Percentiles rank a stretch among this genome's conserved stretches.
These are phyloP conservation scores for Empis livida DNA, from an alignment of 2,888 invertebrate species.

Conservation along the genomic window DNA sequence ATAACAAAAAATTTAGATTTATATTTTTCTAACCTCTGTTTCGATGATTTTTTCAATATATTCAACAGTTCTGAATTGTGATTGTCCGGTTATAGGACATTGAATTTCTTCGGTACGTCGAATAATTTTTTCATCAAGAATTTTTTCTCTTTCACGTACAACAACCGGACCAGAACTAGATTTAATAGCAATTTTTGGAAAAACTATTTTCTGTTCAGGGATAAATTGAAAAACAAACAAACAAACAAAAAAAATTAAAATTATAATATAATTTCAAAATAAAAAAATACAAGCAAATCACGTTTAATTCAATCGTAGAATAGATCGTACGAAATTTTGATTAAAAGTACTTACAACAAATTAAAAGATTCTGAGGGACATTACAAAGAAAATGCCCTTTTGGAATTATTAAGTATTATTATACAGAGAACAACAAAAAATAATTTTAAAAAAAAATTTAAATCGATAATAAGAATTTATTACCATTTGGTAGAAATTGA, in stretches of 20 bases:
- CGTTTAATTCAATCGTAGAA: no score
- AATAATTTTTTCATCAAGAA: conserved; percentile 78
- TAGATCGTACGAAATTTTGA: no score
- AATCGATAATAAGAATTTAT: no score
- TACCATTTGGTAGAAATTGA: no score
- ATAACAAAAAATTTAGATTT: no score
- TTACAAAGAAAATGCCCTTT: no score
- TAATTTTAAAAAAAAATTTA: no score
- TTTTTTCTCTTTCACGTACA: conserved; percentile 79
- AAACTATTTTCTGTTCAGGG: conserved; percentile 37
- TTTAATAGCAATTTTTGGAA: conserved; percentile 78
- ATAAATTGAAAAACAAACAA: conserved; percentile 9
- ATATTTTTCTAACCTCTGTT: conserved; percentile 63
- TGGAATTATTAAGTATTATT: no score
- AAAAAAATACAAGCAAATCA: no score
- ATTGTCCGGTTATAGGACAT: conserved; percentile 74
- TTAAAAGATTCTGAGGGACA: no score
- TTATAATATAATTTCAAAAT: background rate
- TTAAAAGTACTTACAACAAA: no score
- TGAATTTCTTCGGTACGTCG: conserved; percentile 76
- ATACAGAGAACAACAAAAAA: no score
- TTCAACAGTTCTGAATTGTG: conserved; percentile 80
- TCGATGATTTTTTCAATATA: conserved; percentile 92
- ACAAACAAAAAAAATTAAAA: conserved; percentile 6
- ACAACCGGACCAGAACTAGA: conserved; percentile 69